Evolutionary conservation across 1,140 invertebrate species (phyloP), one percentile per base, ranked within the genome.

Genomic region (Physella acuta): DNA sequence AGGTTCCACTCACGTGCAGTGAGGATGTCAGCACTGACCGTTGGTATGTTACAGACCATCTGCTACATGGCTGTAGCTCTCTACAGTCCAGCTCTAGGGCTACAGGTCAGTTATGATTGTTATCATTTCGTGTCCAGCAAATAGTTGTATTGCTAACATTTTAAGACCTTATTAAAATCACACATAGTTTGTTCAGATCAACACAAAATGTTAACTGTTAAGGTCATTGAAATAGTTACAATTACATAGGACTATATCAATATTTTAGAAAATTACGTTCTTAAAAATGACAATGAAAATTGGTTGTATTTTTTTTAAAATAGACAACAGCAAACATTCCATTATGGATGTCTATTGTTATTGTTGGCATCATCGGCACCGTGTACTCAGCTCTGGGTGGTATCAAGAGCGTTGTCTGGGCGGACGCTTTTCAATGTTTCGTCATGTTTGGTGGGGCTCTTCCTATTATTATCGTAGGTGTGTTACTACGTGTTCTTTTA

Each of bases 21-120:
- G 1, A 71, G 77, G 58, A 52, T 77, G 16, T 30, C 36, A 1
- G 77, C 71, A 26, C 73, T 69, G n/a, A 8, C 67, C 14, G 67
- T 76, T 26, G 81, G 78, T 31, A 80, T 81, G 71, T 34, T 80
- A 8, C 79, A 82, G 61, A 81, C 74, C 70, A 87, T 93, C 72
- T 84, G 95, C 51, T 97, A 96, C 80, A 94, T 94, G 33, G 92
- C 93, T 2, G 92, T 97, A 3, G 93, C 94, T 5, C 91, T 97
- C 2, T 93, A 94, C 79, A 93, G 94, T 3, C 95, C 95, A 17
- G 93, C 94, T 17, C 87, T 96, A 68, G 94, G 94, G 36, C 85
- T 97, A 55, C 92, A 92, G 78, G 91, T 93, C 90, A 92, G 93
- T 94, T n/a, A n/a, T n/a, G n/a, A n/a, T n/a, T n/a, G n/a, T n/a